A percentile compares a stretch with the other conserved stretches of the same genome.
phyloP scores from a whole-genome alignment of 2,113 vertebrate species.

The Hydropotes inermis region DNA sequence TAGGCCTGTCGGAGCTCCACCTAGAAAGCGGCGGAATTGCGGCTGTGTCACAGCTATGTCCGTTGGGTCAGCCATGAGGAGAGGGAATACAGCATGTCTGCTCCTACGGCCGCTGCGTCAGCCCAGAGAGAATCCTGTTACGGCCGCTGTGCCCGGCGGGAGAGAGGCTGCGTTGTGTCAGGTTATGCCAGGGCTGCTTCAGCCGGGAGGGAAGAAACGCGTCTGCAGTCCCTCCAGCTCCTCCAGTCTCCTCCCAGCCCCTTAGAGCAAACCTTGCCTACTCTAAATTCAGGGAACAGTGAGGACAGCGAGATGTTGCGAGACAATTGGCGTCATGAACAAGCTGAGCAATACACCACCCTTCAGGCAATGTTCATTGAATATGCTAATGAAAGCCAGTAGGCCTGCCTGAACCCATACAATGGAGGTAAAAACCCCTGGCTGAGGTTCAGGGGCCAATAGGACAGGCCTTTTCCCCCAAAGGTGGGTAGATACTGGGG shows the following conservation, averaged over 20 bases:
- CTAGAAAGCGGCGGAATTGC: not conserved
- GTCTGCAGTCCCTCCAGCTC: not conserved
- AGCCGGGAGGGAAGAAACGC: not conserved
- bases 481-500: not conserved
- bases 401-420: not conserved
- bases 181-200: not conserved
- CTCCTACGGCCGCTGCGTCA: not conserved
- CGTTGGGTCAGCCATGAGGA: not conserved
- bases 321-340: not conserved
- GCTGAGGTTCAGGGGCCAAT: not conserved
- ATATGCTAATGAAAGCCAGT: not conserved
- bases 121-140: not conserved
- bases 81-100: rapidly evolving
- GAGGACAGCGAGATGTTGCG: not conserved
- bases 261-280: not conserved
- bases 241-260: not conserved
- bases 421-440: not conserved
- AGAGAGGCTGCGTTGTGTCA: not conserved
- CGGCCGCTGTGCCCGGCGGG: no score
- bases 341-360: not conserved
- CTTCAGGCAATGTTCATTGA: not conserved
- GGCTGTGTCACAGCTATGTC: rapidly evolving
- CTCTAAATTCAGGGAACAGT: not conserved
- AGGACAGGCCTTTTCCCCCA: not conserved
- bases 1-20: not conserved